Evolutionary conservation across 2,888 invertebrate genomes (phyloP).

Genomic region (Gortyna flavago): DNA sequence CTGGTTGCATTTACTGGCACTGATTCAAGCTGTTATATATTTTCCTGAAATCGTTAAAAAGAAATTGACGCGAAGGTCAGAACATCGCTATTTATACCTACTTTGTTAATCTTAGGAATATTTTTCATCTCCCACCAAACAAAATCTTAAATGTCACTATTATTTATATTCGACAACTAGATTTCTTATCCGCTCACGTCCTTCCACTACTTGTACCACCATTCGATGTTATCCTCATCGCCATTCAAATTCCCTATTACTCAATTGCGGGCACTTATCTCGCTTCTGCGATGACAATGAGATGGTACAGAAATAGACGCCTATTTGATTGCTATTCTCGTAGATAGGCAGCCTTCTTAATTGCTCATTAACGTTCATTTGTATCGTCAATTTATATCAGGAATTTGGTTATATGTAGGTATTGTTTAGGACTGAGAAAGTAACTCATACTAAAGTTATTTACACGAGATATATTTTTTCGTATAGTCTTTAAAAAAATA

Average conservation of each 20-base stretch:
- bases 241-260: conserved; percentile 86
- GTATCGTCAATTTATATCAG: conserved; percentile 49
- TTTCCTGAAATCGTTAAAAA: conserved; percentile 16
- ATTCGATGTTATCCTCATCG: conserved; percentile 73
- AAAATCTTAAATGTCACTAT: neutral
- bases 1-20: conserved; percentile 29
- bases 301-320: conserved; percentile 78
- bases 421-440: neutral
- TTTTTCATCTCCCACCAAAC: neutral
- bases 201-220: conserved; percentile 69
- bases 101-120: neutral
- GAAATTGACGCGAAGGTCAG: neutral
- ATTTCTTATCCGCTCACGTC: neutral
- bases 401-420: conserved; percentile 32
- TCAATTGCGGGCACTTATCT: conserved; percentile 87
- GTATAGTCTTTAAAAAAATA: neutral
- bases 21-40: neutral
- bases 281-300: conserved; percentile 79
- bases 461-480: neutral
- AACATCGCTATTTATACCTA: too few relatives aligned
- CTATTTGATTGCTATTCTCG: conserved; percentile 62
- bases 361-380: conserved; percentile 59
- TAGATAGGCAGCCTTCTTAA: conserved; percentile 52
- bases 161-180: neutral
- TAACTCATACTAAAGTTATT: neutral